Evolutionary conservation across 2,888 invertebrate genomes (phyloP).

Genomic region (Iphiclides podalirius): DNA sequence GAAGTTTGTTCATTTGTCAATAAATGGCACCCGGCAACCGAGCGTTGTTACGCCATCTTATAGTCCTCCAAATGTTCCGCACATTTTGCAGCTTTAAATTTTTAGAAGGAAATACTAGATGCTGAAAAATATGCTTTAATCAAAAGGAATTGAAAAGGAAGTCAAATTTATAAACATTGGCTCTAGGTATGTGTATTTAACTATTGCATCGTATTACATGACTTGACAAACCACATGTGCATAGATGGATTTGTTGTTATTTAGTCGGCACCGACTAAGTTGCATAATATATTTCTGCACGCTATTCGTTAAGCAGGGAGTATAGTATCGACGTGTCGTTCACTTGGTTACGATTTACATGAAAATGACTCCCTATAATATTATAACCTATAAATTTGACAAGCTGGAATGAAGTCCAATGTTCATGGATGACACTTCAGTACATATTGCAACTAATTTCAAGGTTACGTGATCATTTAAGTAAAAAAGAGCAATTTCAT

Average conservation of each 20-base stretch:
- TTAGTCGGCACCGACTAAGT: conserved; percentile 53
- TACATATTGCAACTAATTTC: conserved; percentile 43
- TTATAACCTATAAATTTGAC: conserved; percentile 75
- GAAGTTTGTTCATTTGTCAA: conserved; percentile 74
- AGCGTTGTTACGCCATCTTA: conserved; percentile 81
- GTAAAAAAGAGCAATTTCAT: conserved; percentile 5
- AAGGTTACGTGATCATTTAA: conserved; percentile 44
- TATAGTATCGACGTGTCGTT: conserved; percentile 37
- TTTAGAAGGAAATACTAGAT: conserved; percentile 54
- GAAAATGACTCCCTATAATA: conserved; percentile 33
- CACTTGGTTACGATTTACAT: conserved; percentile 34
- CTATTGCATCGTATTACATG: conserved; percentile 67
- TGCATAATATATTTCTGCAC: conserved; percentile 58
- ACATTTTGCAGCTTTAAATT: conserved; percentile 68
- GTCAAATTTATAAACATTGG: conserved; percentile 54
- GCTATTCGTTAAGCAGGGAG: conserved; percentile 42
- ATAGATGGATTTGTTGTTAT: conserved; percentile 67
- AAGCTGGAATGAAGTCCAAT: conserved; percentile 61
- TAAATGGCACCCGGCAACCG: conserved; percentile 77
- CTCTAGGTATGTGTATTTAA: conserved; percentile 72
- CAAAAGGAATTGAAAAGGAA: conserved; percentile 56
- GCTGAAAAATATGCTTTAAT: conserved; percentile 63
- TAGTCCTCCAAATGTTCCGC: conserved; percentile 72
- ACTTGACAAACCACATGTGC: conserved; percentile 75
- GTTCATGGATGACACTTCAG: conserved; percentile 61